Percentiles rank a stretch among this genome's conserved stretches.
Evolutionary conservation across 2,113 vertebrate genomes (phyloP).

Genomic region (Azemiops feae): DNA sequence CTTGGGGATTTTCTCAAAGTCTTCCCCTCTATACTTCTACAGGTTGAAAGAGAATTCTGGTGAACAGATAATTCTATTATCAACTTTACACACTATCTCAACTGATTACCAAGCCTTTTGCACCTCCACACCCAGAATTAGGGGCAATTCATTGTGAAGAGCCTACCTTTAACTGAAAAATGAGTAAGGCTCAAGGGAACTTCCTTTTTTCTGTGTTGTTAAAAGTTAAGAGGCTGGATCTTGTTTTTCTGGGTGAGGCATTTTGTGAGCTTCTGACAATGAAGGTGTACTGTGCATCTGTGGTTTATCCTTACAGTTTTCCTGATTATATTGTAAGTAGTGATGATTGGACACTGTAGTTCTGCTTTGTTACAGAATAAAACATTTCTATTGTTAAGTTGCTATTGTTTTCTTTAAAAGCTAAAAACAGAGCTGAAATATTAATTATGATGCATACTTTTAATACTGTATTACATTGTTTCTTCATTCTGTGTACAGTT

Average conservation of each 20-base stretch:
- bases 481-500: neutral
- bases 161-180: neutral
- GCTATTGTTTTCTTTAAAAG: neutral
- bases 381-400: neutral
- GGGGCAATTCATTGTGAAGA: neutral
- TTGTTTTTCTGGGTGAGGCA: neutral
- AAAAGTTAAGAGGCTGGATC: neutral
- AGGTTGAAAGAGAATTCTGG: neutral
- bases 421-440: neutral
- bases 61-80: neutral
- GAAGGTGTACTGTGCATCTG: neutral
- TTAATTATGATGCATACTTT: neutral
- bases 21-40: neutral
- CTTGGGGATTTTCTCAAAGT: neutral
- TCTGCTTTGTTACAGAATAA: neutral
- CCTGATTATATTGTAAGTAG: neutral
- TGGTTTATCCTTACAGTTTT: neutral
- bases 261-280: neutral
- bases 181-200: neutral
- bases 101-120: neutral
- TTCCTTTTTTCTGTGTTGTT: neutral
- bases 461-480: neutral
- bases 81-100: neutral
- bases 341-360: neutral
- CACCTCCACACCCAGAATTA: neutral